Conservation (phyloP, 2,113 vertebrate species). For the Peromyscus californicus region DNA sequence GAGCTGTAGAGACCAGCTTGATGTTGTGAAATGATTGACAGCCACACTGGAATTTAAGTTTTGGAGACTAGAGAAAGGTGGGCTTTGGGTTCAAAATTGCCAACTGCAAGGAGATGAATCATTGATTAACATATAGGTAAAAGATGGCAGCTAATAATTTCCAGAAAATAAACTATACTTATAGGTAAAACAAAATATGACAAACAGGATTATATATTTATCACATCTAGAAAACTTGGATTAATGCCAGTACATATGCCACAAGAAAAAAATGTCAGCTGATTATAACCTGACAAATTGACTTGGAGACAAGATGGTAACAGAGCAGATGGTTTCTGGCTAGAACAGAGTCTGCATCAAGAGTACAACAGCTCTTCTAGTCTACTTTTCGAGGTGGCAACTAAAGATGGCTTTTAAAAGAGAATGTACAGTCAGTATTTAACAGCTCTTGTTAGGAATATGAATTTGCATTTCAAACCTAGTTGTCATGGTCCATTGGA, state of each 20-base stretch:
- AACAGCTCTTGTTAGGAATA: slow-evolving; percentile 57
- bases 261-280: neutral
- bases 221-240: neutral
- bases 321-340: neutral
- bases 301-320: neutral
- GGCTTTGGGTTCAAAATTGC: neutral
- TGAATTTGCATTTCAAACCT: slow-evolving; percentile 42
- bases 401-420: neutral
- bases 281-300: neutral
- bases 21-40: neutral
- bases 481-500: slow-evolving; percentile 36
- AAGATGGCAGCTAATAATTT: neutral
- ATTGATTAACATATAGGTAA: neutral
- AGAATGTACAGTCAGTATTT: slow-evolving; percentile 26
- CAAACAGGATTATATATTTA: neutral
- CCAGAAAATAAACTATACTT: neutral
- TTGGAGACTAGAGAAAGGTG: neutral
- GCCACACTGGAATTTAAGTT: neutral
- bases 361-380: neutral
- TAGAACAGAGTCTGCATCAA: neutral
- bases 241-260: neutral
- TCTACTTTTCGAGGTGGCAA: no score
- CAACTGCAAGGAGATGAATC: neutral
- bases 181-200: neutral
- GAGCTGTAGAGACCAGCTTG: neutral